Conservation (phyloP, 2,888 invertebrate genomes). For the Toxonevra muliebris region DNA sequence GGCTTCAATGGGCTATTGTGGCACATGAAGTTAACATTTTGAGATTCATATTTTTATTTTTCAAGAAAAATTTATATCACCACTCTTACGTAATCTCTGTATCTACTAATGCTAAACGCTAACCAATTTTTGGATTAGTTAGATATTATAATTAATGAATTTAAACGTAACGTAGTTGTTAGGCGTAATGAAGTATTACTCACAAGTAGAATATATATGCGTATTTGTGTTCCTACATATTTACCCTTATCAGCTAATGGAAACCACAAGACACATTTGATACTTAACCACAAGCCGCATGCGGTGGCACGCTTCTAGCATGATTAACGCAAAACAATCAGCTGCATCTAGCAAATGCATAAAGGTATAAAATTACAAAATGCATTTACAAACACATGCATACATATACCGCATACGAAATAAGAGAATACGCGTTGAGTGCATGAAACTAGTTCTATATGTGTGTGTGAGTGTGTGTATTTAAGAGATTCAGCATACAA, state of each 20-base stretch:
- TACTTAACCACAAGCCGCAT: constrained; percentile 41
- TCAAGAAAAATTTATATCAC: no score
- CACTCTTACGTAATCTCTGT: no score
- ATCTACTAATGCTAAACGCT: no score
- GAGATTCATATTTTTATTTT: no score
- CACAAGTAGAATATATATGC: background rate
- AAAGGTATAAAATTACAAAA: constrained; percentile 26
- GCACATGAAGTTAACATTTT: no score
- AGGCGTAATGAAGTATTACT: background rate
- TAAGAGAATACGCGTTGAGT: no score
- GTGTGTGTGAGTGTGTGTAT: no score
- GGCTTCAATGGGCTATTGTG: no score
- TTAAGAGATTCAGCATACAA: no score
- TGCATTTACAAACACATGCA: background rate
- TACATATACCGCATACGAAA: background rate
- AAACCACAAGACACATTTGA: background rate
- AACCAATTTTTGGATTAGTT: background rate
- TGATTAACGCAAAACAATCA: constrained; percentile 11
- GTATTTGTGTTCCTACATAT: background rate
- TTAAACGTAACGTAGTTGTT: background rate
- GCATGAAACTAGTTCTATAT: no score
- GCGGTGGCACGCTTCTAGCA: constrained; percentile 42
- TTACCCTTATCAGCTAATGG: no score
- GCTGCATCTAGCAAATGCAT: constrained; percentile 23
- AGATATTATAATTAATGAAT: background rate